These are phyloP conservation scores for Cydia splendana DNA, from an alignment of 1,140 invertebrate genomes.

Conservation along the genomic window DNA sequence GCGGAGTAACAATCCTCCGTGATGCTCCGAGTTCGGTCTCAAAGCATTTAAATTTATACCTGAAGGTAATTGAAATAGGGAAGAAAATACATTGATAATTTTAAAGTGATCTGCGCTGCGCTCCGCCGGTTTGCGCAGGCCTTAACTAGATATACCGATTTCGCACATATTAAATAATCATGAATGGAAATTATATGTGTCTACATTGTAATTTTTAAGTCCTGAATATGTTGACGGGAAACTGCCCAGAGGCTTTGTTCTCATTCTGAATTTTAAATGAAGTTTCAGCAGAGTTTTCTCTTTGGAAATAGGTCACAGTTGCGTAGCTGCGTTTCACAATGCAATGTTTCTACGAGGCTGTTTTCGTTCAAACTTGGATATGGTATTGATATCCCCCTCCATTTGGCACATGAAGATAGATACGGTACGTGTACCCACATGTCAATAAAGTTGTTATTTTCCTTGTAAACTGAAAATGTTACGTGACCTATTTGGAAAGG, in stretches of 20 bases:
- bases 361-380: slow-evolving; percentile 16
- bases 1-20: too few species aligned
- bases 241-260: slow-evolving; percentile 23
- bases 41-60: too few species aligned
- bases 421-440: background rate
- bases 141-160: too few species aligned
- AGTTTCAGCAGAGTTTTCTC: slow-evolving; percentile 22
- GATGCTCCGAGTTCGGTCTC: too few species aligned
- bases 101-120: too few species aligned
- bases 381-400: background rate
- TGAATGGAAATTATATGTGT: too few species aligned
- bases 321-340: slow-evolving; percentile 26
- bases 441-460: slow-evolving; percentile 1
- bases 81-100: too few species aligned
- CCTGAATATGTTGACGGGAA: slow-evolving; percentile 7
- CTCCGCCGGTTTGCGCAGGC: too few species aligned
- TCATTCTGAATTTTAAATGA: slow-evolving; percentile 18
- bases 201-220: background rate
- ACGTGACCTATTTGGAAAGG: too few species aligned
- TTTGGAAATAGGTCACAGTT: slow-evolving; percentile 28
- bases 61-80: too few species aligned
- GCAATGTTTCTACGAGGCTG: slow-evolving; percentile 18
- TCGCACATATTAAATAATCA: too few species aligned
- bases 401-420: background rate
- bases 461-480: background rate